These are phyloP conservation scores for Hypocryptadius cinnamomeus DNA, from an alignment of 2,113 vertebrate genomes.

Conservation along the genomic window DNA sequence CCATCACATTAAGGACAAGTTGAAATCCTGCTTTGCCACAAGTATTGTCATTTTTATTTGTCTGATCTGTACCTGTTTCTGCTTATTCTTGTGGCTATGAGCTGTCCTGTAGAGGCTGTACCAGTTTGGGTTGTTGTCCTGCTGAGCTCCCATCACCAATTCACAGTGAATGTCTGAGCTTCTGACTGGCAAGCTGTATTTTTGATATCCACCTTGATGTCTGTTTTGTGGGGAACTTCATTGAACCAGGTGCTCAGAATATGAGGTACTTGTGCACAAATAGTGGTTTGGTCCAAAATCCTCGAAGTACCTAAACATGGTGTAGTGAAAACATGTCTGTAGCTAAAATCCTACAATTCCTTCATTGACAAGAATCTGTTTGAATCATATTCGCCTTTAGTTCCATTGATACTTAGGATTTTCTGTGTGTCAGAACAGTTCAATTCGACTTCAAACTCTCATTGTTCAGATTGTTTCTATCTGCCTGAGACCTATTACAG, in stretches of 20 bases:
- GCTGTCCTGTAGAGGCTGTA: neutral
- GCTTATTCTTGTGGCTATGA: neutral
- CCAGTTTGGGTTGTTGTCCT: neutral
- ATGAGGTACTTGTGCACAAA: neutral
- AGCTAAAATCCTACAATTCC: neutral
- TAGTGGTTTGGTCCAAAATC: neutral
- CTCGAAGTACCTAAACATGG: neutral
- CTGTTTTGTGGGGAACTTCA: neutral
- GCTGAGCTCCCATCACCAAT: neutral
- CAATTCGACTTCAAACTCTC: neutral
- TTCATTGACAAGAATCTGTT: neutral
- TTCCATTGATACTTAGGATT: neutral
- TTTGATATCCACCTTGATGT: neutral
- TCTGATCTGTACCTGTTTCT: neutral
- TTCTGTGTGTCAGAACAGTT: neutral
- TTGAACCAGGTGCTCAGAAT: neutral
- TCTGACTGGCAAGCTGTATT: neutral
- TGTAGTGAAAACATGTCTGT: neutral
- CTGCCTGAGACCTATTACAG: neutral
- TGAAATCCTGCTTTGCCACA: neutral
- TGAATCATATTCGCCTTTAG: neutral
- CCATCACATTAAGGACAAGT: neutral
- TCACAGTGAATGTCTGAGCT: neutral
- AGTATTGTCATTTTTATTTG: neutral
- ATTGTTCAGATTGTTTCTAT: neutral